A percentile compares a stretch with the other conserved stretches of the same genome.
phyloP scores from a whole-genome alignment of 2,113 vertebrate genomes.

The Meriones unguiculatus region DNA sequence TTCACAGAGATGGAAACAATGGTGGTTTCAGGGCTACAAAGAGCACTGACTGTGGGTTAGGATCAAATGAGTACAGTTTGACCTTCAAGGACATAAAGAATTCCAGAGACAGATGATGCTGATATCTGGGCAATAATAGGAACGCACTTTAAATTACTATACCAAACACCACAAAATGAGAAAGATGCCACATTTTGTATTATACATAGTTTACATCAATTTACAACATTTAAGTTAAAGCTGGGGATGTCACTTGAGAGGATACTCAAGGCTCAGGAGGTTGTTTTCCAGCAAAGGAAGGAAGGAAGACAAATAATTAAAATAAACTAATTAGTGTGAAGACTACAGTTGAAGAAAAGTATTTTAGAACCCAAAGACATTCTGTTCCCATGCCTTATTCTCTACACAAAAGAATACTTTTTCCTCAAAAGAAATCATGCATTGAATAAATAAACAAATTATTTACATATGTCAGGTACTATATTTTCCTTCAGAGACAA shows the following conservation, averaged over 20 bases:
- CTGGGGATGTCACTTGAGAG: background rate
- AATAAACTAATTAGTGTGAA: background rate
- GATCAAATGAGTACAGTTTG: background rate
- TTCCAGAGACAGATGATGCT: background rate
- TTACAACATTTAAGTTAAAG: background rate
- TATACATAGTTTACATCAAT: background rate
- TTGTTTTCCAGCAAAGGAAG: background rate
- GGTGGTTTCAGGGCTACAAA: background rate
- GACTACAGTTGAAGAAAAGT: background rate
- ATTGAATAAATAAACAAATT: background rate
- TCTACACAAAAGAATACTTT: background rate
- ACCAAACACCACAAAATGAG: background rate
- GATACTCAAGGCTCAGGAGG: background rate
- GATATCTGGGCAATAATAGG: background rate
- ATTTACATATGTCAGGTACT: conserved; percentile 61
- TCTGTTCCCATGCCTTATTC: background rate
- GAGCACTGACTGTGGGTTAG: background rate
- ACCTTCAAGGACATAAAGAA: background rate
- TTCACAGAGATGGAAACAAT: background rate
- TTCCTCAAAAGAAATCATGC: conserved; percentile 31
- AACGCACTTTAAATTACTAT: background rate
- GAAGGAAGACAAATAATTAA: background rate
- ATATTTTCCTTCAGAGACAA: conserved; percentile 43
- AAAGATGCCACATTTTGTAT: background rate
- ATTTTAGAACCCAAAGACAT: background rate